Evolutionary conservation across 1,140 invertebrate species (phyloP).

Genomic region (Monomorium pharaonis): DNA sequence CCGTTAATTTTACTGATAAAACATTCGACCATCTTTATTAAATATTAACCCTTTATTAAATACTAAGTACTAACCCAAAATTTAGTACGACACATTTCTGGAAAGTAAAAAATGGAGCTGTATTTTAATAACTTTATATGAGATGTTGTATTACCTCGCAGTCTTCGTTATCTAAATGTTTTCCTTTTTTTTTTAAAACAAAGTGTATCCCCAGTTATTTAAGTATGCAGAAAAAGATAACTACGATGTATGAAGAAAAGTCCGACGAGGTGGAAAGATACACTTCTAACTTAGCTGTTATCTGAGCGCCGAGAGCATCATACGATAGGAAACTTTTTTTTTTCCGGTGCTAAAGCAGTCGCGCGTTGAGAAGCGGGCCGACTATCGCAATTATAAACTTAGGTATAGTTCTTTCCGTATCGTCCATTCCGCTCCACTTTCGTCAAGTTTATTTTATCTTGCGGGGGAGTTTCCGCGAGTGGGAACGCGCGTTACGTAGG

Average conservation of each 20-base stretch:
- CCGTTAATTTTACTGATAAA: background rate
- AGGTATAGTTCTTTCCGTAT: slow-evolving; percentile 24
- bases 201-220: slow-evolving; percentile 1
- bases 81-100: background rate
- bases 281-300: slow-evolving; percentile 36
- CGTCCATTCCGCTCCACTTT: slow-evolving; percentile 44
- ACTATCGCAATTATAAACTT: slow-evolving; percentile 44
- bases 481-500: slow-evolving; percentile 8
- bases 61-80: background rate
- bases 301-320: slow-evolving; percentile 37
- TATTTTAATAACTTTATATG: background rate
- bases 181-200: background rate
- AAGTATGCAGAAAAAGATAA: slow-evolving; percentile 31
- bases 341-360: background rate
- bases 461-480: slow-evolving; percentile 8
- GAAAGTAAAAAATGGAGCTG: background rate
- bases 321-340: slow-evolving; percentile 32
- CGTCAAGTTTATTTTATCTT: slow-evolving; percentile 39
- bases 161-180: background rate
- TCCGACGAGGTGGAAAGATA: slow-evolving; percentile 29
- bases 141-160: background rate
- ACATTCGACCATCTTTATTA: background rate
- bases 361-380: background rate
- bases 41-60: background rate
- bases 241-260: background rate